phyloP scores from a whole-genome alignment of 2,113 vertebrate species.

The Clarias magur region DNA sequence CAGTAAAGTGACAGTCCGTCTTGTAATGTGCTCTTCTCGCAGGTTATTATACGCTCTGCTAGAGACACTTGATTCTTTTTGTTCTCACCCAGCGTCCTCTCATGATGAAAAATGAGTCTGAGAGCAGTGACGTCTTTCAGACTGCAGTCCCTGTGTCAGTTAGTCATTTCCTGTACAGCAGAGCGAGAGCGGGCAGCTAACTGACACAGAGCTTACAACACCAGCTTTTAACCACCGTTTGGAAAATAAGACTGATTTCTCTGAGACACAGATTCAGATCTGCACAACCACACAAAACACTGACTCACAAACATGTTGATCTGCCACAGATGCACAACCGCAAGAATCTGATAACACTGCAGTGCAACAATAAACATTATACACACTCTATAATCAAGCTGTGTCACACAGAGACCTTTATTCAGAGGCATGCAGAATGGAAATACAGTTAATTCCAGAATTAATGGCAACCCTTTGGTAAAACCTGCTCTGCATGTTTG shows the following conservation, averaged over 20 bases:
- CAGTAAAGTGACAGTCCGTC: conserved; percentile 29
- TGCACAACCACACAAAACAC: neutral
- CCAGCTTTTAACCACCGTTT: neutral
- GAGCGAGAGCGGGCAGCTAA: neutral
- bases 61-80: conserved; percentile 51
- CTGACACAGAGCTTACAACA: neutral
- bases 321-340: neutral
- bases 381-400: neutral
- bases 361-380: neutral
- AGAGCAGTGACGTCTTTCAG: conserved; percentile 44
- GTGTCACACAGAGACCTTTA: neutral
- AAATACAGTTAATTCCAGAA: neutral
- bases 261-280: neutral
- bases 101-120: conserved; percentile 43
- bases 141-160: conserved; percentile 34
- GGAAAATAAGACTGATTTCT: neutral
- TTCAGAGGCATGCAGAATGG: neutral
- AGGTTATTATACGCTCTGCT: conserved; percentile 62
- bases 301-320: neutral
- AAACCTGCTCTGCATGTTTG: no score
- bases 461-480: neutral
- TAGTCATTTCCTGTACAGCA: conserved; percentile 36
- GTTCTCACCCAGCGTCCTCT: conserved; percentile 46
- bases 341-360: neutral
- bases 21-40: conserved; percentile 28